Conservation (phyloP, 2,113 vertebrate genomes). For the Apaloderma vittatum region DNA sequence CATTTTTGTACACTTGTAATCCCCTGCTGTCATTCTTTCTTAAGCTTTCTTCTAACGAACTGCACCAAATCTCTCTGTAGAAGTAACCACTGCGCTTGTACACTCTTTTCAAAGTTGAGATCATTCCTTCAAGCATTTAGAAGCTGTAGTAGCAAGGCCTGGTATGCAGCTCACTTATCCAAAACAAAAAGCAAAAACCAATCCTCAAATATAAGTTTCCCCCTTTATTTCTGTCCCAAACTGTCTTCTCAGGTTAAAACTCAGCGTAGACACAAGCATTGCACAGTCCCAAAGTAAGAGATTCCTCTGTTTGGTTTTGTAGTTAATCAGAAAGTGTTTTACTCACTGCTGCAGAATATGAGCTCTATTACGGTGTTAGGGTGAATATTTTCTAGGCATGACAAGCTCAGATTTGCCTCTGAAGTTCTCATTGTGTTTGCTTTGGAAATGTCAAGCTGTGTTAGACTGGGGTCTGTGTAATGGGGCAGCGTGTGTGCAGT, state of each 20-base stretch:
- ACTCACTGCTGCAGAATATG: neutral
- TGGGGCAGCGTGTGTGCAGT: neutral
- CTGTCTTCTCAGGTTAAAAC: accelerated
- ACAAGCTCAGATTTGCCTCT: neutral
- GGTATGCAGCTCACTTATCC: neutral
- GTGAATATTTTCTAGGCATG: neutral
- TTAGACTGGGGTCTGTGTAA: neutral
- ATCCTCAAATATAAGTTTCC: accelerated
- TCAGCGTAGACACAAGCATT: neutral
- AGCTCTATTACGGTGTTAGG: accelerated
- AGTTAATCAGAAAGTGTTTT: neutral
- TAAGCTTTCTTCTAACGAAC: neutral
- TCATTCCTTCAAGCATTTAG: neutral
- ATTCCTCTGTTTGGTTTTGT: neutral
- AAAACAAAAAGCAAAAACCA: neutral
- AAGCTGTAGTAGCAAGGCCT: neutral
- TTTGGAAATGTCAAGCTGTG: neutral
- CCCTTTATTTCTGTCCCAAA: neutral
- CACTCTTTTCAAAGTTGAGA: accelerated
- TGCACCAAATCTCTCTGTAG: neutral
- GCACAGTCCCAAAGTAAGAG: neutral
- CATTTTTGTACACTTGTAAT: neutral
- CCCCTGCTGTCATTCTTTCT: neutral
- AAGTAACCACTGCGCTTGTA: accelerated
- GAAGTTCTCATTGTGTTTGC: neutral